Evolutionary conservation across 2,113 vertebrate genomes (phyloP).

Genomic region (Bubo scandiacus): DNA sequence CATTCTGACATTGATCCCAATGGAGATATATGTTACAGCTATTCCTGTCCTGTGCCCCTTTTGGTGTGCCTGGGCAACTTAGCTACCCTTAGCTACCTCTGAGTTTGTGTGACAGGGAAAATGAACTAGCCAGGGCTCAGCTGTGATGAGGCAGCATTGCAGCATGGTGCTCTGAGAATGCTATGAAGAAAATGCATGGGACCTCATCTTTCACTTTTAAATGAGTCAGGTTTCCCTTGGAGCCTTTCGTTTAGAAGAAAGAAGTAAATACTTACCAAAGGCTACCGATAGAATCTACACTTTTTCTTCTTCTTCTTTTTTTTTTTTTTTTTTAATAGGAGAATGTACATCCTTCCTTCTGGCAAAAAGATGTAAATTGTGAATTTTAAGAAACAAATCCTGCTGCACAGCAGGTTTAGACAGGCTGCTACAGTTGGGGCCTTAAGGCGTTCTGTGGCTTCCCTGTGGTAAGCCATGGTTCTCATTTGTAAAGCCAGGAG

Average conservation of each 20-base stretch:
- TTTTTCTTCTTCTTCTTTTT: neutral
- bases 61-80: neutral
- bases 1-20: neutral
- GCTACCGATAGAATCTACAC: neutral
- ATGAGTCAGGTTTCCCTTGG: neutral
- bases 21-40: neutral
- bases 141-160: neutral
- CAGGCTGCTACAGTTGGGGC: neutral
- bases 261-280: slow-evolving; percentile 1
- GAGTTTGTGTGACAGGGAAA: neutral
- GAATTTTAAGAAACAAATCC: slow-evolving; percentile 58
- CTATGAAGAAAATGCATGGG: rapidly evolving
- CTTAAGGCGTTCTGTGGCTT: slow-evolving; percentile 39
- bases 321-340: neutral
- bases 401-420: slow-evolving; percentile 49
- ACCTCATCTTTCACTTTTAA: neutral
- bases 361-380: slow-evolving; percentile 26
- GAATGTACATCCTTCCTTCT: neutral
- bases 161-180: neutral
- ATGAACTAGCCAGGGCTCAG: neutral
- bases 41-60: neutral
- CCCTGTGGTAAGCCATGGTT: slow-evolving; percentile 45
- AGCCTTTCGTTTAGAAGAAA: neutral
- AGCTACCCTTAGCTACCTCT: neutral
- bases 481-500: slow-evolving; percentile 53